A percentile compares a stretch with the other conserved stretches of the same genome.
phyloP scores from a whole-genome alignment of 2,113 vertebrate species.

The Laticauda colubrina region DNA sequence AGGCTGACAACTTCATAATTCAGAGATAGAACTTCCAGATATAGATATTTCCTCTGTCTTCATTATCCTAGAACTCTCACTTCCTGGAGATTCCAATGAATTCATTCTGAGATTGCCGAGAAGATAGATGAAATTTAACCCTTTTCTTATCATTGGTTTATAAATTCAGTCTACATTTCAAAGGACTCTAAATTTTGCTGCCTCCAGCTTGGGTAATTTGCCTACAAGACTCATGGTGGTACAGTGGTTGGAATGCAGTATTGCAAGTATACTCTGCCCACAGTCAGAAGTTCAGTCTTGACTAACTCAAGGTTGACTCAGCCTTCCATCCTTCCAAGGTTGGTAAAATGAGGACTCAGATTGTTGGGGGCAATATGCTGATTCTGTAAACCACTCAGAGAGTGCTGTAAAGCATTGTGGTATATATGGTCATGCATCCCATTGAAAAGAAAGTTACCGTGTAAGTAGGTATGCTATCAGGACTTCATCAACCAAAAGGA shows the following conservation, averaged over 20 bases:
- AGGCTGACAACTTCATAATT: neutral
- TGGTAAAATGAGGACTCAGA: neutral
- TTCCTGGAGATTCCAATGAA: neutral
- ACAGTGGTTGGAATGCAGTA: neutral
- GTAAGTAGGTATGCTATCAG: slow-evolving; percentile 9
- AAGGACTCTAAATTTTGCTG: neutral
- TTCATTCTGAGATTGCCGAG: neutral
- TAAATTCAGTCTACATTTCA: neutral
- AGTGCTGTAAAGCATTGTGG: neutral
- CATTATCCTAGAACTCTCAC: neutral
- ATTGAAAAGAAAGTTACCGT: neutral
- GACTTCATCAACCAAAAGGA: slow-evolving; percentile 17
- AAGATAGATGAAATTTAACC: neutral
- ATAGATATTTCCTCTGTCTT: neutral
- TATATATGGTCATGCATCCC: neutral
- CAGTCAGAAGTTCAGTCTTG: neutral
- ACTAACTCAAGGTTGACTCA: neutral
- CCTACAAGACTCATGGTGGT: neutral
- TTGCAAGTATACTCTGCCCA: neutral
- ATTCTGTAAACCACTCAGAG: neutral
- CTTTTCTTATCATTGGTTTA: neutral
- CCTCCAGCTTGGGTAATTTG: neutral
- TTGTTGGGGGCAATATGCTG: neutral
- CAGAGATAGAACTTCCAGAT: neutral
- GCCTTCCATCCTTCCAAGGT: neutral